phyloP scores from a whole-genome alignment of 2,888 invertebrate genomes.

The Eupithecia exiguata region DNA sequence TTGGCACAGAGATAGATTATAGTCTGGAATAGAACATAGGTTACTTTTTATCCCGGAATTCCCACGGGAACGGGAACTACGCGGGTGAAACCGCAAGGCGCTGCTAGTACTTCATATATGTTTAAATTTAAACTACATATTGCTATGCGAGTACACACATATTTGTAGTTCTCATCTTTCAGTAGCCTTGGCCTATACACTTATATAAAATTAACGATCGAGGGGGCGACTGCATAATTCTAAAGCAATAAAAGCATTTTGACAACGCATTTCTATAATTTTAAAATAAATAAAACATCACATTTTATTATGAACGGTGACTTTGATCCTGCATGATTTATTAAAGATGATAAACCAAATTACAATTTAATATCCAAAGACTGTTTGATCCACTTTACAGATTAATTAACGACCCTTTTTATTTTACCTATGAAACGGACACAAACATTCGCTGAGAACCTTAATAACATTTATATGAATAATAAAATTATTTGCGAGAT shows the following conservation, averaged over 20 bases:
- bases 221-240: slow-evolving; percentile 53
- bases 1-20: too few relatives aligned
- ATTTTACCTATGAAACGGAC: slow-evolving; percentile 37
- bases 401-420: slow-evolving; percentile 44
- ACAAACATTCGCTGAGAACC: slow-evolving; percentile 29
- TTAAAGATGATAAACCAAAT: slow-evolving; percentile 45
- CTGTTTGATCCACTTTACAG: slow-evolving; percentile 46
- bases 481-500: slow-evolving; percentile 30
- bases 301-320: slow-evolving; percentile 42
- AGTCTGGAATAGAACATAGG: too few relatives aligned
- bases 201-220: slow-evolving; percentile 48
- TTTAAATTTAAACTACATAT: background rate
- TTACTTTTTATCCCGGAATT: too few relatives aligned
- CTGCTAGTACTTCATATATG: too few relatives aligned
- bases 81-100: too few relatives aligned
- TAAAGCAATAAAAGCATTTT: slow-evolving; percentile 49
- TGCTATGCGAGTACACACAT: background rate
- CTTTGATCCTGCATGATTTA: slow-evolving; percentile 47
- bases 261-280: slow-evolving; percentile 52
- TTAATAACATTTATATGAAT: slow-evolving; percentile 25
- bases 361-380: slow-evolving; percentile 44
- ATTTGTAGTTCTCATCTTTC: slow-evolving; percentile 45
- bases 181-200: slow-evolving; percentile 51
- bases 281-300: slow-evolving; percentile 43
- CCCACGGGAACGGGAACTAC: too few relatives aligned